Evolutionary conservation across 2,888 invertebrate genomes (phyloP).

Genomic region (Tethea ocularis): DNA sequence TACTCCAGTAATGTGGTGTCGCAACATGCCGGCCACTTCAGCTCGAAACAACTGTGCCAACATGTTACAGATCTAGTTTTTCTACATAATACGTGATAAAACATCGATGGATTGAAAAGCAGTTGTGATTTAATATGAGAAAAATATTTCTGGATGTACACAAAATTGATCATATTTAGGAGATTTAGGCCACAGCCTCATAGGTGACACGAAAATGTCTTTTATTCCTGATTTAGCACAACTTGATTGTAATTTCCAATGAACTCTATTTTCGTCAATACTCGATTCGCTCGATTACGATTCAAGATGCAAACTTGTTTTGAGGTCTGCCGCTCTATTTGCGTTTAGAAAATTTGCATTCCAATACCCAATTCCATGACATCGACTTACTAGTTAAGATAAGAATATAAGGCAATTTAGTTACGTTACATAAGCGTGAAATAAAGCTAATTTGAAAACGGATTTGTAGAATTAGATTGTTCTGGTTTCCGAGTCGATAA

Average conservation of each 20-base stretch:
- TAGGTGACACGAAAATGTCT: too few relatives aligned
- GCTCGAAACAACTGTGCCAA: constrained; percentile 9
- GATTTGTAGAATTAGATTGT: neutral
- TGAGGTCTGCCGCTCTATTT: constrained; percentile 37
- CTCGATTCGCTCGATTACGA: constrained; percentile 43
- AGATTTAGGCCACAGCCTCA: neutral
- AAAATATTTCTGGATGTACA: neutral
- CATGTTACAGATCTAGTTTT: constrained; percentile 11
- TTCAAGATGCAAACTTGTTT: constrained; percentile 46
- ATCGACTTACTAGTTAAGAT: constrained; percentile 26
- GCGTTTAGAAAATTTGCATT: constrained; percentile 31
- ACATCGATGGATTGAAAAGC: neutral
- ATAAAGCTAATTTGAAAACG: constrained; percentile 5
- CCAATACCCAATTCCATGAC: constrained; percentile 24
- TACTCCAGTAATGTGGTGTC: constrained; percentile 39
- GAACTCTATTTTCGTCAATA: constrained; percentile 26
- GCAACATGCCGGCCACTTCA: constrained; percentile 27
- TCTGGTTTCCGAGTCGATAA: neutral
- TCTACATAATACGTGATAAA: neutral
- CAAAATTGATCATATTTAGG: neutral
- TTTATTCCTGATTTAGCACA: neutral
- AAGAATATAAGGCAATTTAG: neutral
- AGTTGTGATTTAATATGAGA: neutral
- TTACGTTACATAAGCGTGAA: constrained; percentile 2
- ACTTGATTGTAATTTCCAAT: neutral